Base-by-base conservation (phyloP, 1,140 invertebrate species). In the Drosophila oshimai region DNA sequence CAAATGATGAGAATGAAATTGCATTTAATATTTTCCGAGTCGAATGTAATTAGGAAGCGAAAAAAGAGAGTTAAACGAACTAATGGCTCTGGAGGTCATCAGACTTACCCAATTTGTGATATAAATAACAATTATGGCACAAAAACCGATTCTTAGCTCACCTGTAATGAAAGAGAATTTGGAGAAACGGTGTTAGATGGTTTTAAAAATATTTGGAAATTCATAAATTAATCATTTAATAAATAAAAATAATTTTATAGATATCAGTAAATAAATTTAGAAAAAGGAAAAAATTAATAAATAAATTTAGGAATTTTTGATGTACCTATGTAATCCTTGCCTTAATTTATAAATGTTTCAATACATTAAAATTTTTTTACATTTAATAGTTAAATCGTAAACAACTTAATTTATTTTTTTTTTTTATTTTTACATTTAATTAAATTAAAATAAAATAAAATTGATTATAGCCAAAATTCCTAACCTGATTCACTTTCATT, bases 1-100 rank as follows among this genome's bases (percentile, higher is more conserved):
- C 34, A 20, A 86, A 86, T 71, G 80, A 84, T 78, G 80, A 55
- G 80, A 84, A 84, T 84, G 81, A 84, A 84, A 86, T 84, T 84
- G 81, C 81, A 80, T 87, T 86, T 86, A 72, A 80, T 79, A 86
- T 83, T 58, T 62, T 69, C 37, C 29, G 41, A 53, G 33, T 49
- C 44, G 39, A 69, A 77, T 55, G 78, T 73, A 77, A 83, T 83
- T 74, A 86, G 70, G 51, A 62, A 54, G 33, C 22, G 4, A 67
- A 36, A 67, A 36, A 13, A 31, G 29, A 46, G 24, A 44, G 57
- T 41, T 26, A 58, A 46, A 37, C 41, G 34, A 36, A 58, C 55
- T 57, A 70, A 67, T 76, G 57, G 44, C 31, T 28, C n/a, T 29
- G 46, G 54, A 67, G 79, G 54, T 77, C 62, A 54, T 69, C 29